Conservation (phyloP, 2,113 vertebrate genomes). For the Papio anubis region DNA sequence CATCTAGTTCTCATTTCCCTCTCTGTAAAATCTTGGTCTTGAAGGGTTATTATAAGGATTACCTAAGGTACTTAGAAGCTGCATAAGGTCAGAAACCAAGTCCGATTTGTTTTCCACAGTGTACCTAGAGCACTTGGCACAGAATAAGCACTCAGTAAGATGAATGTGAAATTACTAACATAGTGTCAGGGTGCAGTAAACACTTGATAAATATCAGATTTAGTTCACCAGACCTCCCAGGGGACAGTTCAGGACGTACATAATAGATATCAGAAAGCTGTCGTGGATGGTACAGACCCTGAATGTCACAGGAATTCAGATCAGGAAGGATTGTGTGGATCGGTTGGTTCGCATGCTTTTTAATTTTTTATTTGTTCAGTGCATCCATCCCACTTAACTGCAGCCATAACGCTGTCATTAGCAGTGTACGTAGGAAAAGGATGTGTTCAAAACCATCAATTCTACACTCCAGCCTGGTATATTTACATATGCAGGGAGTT, state of each 20-base stretch:
- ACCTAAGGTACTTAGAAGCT: background rate
- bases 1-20: background rate
- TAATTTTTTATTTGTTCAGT: constrained; percentile 27
- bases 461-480: background rate
- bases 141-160: background rate
- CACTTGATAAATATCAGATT: background rate
- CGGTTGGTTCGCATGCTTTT: background rate
- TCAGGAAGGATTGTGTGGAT: background rate
- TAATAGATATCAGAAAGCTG: constrained; percentile 17
- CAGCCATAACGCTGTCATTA: background rate
- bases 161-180: background rate
- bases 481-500: background rate
- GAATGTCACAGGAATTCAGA: background rate
- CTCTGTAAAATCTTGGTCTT: background rate
- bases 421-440: background rate
- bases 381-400: background rate
- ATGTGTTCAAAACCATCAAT: background rate
- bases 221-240: background rate
- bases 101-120: background rate
- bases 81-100: background rate
- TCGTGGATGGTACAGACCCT: background rate
- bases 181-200: background rate
- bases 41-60: background rate
- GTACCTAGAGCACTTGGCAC: background rate
- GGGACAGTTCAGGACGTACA: background rate